Conservation (phyloP, 2,888 invertebrate genomes). For the Nemotelus pantherinus region DNA sequence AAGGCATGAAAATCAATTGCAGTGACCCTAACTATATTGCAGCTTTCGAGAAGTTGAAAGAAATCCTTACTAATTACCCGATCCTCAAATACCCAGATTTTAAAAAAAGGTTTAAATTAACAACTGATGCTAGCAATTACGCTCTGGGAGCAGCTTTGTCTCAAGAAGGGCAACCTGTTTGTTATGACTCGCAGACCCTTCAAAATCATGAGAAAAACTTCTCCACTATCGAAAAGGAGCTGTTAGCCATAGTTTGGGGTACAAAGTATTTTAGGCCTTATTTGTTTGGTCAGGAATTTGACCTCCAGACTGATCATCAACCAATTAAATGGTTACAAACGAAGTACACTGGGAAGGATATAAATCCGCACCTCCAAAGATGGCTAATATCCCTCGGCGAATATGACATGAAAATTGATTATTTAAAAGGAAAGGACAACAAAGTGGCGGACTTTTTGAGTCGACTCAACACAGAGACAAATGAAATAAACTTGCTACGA, state of each 20-base stretch:
- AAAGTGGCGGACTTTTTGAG: constrained; percentile 49
- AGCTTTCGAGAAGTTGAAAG: too few relatives aligned
- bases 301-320: too few relatives aligned
- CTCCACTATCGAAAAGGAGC: constrained; percentile 57
- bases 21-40: constrained; percentile 19
- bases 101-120: constrained; percentile 48
- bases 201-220: constrained; percentile 53
- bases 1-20: background rate
- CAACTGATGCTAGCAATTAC: constrained; percentile 51
- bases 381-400: too few relatives aligned
- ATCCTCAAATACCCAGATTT: constrained; percentile 50
- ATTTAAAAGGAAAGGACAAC: constrained; percentile 49
- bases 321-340: constrained; percentile 43
- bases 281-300: constrained; percentile 55
- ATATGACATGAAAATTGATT: too few relatives aligned
- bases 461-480: constrained; percentile 45
- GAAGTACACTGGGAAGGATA: constrained; percentile 49
- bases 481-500: constrained; percentile 63
- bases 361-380: background rate
- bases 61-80: constrained; percentile 33
- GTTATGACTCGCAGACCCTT: constrained; percentile 52
- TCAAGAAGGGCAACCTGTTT: constrained; percentile 49
- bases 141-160: constrained; percentile 49
- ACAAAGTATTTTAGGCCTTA: constrained; percentile 59
- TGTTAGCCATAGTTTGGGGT: constrained; percentile 56